phyloP scores from a whole-genome alignment of 2,797 vertebrate species.

The Sciurus carolinensis region DNA sequence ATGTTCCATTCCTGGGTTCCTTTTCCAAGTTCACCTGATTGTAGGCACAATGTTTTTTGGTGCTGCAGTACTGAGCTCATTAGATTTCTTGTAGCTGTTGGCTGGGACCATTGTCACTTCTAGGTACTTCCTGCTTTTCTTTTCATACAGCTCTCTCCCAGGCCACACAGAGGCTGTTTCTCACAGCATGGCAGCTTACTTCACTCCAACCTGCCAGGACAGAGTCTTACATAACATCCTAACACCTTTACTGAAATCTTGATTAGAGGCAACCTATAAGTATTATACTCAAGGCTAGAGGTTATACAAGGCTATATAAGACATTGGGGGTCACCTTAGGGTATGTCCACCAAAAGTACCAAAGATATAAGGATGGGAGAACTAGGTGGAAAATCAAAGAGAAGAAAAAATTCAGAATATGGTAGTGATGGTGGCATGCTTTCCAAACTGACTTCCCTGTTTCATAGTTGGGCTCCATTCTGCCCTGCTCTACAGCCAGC shows the following conservation, averaged over 20 bases:
- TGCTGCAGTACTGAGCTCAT: background rate
- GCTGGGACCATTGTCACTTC: background rate
- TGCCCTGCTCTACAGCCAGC: background rate
- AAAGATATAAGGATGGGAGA: background rate
- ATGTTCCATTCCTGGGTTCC: background rate
- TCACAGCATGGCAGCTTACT: background rate
- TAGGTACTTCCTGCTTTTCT: background rate
- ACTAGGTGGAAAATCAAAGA: background rate
- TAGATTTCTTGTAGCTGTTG: background rate
- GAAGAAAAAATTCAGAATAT: background rate
- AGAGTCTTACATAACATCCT: background rate
- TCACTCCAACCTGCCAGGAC: background rate
- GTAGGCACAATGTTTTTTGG: slow-evolving; percentile 44
- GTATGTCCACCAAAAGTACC: background rate
- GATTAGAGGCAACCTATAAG: background rate
- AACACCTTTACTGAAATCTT: background rate
- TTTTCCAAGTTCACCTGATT: background rate
- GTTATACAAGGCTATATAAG: background rate
- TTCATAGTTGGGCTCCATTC: background rate
- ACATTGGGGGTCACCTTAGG: slow-evolving; percentile 1
- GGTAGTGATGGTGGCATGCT: background rate
- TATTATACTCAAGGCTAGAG: background rate
- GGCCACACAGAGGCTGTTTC: background rate
- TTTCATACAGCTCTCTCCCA: background rate
- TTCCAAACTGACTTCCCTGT: background rate